These are phyloP conservation scores for Rhingia rostrata DNA, from an alignment of 2,888 invertebrate species.

Conservation along the genomic window DNA sequence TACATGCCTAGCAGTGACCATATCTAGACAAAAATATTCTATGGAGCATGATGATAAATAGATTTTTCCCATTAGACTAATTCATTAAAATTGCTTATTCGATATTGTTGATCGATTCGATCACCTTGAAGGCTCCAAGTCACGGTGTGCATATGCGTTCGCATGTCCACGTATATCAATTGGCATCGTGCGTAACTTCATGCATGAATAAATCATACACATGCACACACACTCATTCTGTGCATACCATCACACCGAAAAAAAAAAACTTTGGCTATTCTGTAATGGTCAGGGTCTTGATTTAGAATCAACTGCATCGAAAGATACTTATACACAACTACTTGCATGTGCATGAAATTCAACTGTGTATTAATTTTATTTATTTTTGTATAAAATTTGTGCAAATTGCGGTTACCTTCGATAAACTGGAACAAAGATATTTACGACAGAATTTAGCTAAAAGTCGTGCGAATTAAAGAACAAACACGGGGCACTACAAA, in stretches of 20 bases:
- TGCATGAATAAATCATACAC: constrained; percentile 31
- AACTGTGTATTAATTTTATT: constrained; percentile 31
- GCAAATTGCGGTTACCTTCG: constrained; percentile 60
- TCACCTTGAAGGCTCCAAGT: constrained; percentile 60
- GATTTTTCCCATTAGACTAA: constrained; percentile 26
- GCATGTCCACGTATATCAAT: constrained; percentile 3
- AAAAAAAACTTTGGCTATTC: constrained; percentile 43
- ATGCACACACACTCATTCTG: not conserved
- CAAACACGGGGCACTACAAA: not conserved
- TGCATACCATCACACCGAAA: not conserved
- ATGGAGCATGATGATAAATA: constrained; percentile 24
- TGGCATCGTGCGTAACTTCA: constrained; percentile 44
- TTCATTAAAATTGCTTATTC: constrained; percentile 30
- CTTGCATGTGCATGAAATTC: constrained; percentile 13
- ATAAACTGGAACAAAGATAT: constrained; percentile 56
- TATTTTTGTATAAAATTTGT: constrained; percentile 28
- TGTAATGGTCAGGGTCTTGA: constrained; percentile 68
- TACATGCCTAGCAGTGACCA: not conserved
- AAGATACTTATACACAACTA: not conserved
- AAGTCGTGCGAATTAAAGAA: constrained; percentile 34
- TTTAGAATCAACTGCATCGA: constrained; percentile 51
- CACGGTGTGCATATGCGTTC: constrained; percentile 33
- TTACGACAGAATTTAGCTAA: constrained; percentile 30
- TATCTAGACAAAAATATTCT: constrained; percentile 9
- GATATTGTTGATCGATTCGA: constrained; percentile 36